phyloP scores from a whole-genome alignment of 2,888 invertebrate genomes.

The Pseudeuparius sepicola region DNA sequence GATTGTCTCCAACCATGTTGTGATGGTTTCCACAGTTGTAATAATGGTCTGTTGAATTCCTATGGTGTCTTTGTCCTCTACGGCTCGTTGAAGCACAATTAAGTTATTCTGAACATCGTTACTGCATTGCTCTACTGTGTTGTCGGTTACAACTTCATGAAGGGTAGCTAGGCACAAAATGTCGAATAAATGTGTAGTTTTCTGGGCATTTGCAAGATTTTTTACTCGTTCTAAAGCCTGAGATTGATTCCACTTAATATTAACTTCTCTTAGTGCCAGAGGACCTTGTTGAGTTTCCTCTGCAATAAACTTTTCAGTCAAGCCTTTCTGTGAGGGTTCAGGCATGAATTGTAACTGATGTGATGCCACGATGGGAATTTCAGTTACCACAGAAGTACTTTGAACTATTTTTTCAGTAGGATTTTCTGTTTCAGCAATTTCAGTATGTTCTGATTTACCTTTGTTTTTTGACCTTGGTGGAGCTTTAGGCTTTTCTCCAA shows the following conservation, averaged over 20 bases:
- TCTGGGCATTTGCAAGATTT: conserved; percentile 45
- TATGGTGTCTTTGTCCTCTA: conserved; percentile 46
- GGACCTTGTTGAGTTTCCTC: conserved; percentile 23
- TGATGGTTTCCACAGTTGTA: conserved; percentile 69
- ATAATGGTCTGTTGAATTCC: conserved; percentile 60
- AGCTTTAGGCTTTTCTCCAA: conserved; percentile 20
- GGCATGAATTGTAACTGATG: conserved; percentile 36
- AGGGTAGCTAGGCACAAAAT: conserved; percentile 52
- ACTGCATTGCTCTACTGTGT: conserved; percentile 46
- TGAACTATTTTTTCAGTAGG: too few relatives aligned
- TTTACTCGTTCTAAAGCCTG: conserved; percentile 47
- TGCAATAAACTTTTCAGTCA: conserved; percentile 11
- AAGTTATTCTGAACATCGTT: conserved; percentile 52
- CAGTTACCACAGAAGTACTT: conserved; percentile 39
- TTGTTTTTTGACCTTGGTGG: conserved; percentile 34
- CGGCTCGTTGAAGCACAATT: conserved; percentile 47
- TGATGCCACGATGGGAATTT: conserved; percentile 42
- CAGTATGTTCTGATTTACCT: conserved; percentile 41
- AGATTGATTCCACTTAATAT: conserved; percentile 44
- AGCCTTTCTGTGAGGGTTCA: conserved; percentile 27
- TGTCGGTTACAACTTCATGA: conserved; percentile 43
- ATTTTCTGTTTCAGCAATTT: too few relatives aligned
- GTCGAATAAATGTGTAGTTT: conserved; percentile 49
- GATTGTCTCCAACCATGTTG: conserved; percentile 76
- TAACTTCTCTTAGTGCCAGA: conserved; percentile 33